A percentile compares a stretch with the other conserved stretches of the same genome.
These are phyloP conservation scores for Paralvinella palmiformis DNA, from an alignment of 1,140 invertebrate species.

Conservation along the genomic window DNA sequence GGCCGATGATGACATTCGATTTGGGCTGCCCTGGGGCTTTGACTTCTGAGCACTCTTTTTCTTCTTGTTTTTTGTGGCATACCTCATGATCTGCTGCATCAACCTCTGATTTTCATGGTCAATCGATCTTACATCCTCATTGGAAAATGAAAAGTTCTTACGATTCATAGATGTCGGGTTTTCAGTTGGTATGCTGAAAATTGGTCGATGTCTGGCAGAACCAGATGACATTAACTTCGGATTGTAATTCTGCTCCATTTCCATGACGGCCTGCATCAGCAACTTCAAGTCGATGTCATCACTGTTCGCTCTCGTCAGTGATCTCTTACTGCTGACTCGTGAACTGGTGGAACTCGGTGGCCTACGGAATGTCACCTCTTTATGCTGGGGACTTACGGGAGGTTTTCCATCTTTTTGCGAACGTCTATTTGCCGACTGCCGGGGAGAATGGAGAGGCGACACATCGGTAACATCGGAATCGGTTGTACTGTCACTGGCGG, in stretches of 20 bases:
- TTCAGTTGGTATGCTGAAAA: conserved; percentile 15
- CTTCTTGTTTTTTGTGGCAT: conserved; percentile 16
- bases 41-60: conserved; percentile 10
- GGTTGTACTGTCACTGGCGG: neutral
- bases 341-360: conserved; percentile 4
- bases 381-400: neutral
- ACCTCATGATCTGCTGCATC: conserved; percentile 37
- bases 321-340: conserved; percentile 11
- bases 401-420: conserved; percentile 3
- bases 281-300: conserved; percentile 38
- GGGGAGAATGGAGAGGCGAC: conserved; percentile 37
- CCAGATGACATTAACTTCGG: neutral
- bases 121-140: conserved; percentile 32
- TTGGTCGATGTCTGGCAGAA: conserved; percentile 30
- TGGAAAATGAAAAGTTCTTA: conserved; percentile 36
- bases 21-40: conserved; percentile 10
- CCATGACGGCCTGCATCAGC: conserved; percentile 43
- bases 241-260: conserved; percentile 31
- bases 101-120: conserved; percentile 45
- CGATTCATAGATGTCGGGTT: conserved; percentile 11
- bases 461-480: conserved; percentile 35
- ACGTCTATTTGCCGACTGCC: neutral
- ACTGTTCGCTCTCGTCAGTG: conserved; percentile 23
- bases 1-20: conserved; percentile 37
- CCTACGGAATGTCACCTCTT: neutral